Evolutionary conservation across 2,797 vertebrate genomes (phyloP), one percentile per base, ranked within the genome.

Genomic region (Helostoma temminkii): DNA sequence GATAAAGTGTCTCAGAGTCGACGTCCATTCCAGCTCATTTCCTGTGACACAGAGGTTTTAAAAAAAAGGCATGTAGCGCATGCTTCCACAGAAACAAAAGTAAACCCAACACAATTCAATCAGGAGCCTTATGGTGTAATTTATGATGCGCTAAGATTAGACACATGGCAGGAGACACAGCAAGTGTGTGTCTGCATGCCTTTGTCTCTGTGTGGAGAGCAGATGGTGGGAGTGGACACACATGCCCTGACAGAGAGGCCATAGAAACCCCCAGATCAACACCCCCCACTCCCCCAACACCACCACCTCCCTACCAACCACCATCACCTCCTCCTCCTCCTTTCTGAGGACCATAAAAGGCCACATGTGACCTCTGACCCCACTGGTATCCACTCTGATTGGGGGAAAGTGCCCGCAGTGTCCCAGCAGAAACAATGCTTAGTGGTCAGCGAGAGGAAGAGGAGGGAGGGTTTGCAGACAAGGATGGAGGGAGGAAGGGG

Each of bases 211-310:
- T 61, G 79, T 83, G 72, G 70, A 4, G 43, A 88, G 81, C 90
- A 91, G 90, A 89, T 90, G 88, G 90, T 90, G 83, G 88, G 84
- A 89, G 90, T 84, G 80, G 81, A 82, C 84, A 75, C 83, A 82
- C 88, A 92, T 85, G 86, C 78, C 78, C 78, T 83, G 74, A 91
- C 89, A 89, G 77, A 91, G 86, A 78, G 65, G 58, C 85, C 76
- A 88, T 79, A 84, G 84, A 85, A 62, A 50, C 56, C 61, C 32
- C 60, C 25, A 24, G 36, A 54, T 37, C 69, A 14, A n/a, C 32
- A 46, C 59, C 41, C 45, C 42, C 3, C 19, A n/a, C n/a, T n/a
- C n/a, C n/a, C n/a, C n/a, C n/a, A n/a, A n/a, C n/a, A n/a, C n/a
- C n/a, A n/a, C n/a, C n/a, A n/a, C n/a, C 46, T 22, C 15, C 10